These are phyloP conservation scores for Malurus leucopterus DNA, from an alignment of 2,797 vertebrate species.

Conservation along the genomic window DNA sequence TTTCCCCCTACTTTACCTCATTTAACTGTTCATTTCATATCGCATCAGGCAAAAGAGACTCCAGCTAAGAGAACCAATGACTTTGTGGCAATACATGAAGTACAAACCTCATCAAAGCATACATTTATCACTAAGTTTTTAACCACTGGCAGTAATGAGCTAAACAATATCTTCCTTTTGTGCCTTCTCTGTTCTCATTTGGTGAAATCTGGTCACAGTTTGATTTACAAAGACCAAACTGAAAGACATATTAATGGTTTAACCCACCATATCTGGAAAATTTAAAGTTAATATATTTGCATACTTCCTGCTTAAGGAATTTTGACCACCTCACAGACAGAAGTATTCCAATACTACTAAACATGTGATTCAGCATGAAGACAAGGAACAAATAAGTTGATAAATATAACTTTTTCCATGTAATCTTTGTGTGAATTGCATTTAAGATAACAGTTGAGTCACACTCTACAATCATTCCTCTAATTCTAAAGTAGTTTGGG, in stretches of 20 bases:
- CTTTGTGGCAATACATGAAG: background rate
- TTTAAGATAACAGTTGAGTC: background rate
- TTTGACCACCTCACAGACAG: background rate
- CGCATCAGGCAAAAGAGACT: background rate
- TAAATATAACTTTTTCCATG: background rate
- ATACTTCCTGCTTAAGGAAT: background rate
- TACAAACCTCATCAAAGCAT: background rate
- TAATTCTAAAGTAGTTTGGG: background rate
- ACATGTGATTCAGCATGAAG: background rate
- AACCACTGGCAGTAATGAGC: background rate
- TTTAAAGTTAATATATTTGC: background rate
- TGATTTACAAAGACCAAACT: background rate
- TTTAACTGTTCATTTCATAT: background rate
- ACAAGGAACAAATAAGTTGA: background rate
- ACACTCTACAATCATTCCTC: background rate
- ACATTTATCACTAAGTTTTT: background rate
- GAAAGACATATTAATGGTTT: background rate
- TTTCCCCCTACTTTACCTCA: background rate
- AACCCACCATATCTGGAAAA: background rate
- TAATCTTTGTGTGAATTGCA: background rate
- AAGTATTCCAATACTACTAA: background rate
- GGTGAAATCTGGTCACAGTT: background rate
- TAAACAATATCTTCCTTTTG: background rate
- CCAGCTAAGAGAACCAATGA: background rate
- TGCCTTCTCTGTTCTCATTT: background rate